These are phyloP conservation scores for Cetonia aurata DNA, from an alignment of 2,888 invertebrate genomes.

Conservation along the genomic window DNA sequence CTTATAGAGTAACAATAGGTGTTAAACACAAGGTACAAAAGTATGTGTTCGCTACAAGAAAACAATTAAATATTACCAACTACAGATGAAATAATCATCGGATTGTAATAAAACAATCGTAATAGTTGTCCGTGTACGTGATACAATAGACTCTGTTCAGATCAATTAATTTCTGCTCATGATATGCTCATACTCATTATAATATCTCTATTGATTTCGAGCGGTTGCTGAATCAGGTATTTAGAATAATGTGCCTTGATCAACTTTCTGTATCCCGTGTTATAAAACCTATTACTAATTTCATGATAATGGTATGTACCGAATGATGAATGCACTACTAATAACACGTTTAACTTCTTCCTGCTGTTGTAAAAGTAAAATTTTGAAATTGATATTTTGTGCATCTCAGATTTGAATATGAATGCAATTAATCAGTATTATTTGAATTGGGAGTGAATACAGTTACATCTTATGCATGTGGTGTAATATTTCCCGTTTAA, in stretches of 20 bases:
- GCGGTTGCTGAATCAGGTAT: slow-evolving; percentile 1
- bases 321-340: too few relatives aligned
- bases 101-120: slow-evolving; percentile 1
- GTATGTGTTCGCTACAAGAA: not conserved
- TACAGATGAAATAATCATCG: slow-evolving; percentile 1
- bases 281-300: too few relatives aligned
- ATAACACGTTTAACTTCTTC: too few relatives aligned
- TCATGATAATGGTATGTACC: too few relatives aligned
- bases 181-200: not conserved
- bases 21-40: too few relatives aligned
- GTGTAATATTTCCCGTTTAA: slow-evolving; percentile 17
- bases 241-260: not conserved
- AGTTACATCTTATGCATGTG: too few relatives aligned
- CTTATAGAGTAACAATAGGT: too few relatives aligned
- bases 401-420: too few relatives aligned
- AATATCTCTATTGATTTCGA: slow-evolving; percentile 3
- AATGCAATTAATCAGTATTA: too few relatives aligned
- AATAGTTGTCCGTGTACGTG: not conserved
- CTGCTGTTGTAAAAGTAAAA: too few relatives aligned
- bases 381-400: too few relatives aligned
- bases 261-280: not conserved
- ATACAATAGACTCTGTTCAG: not conserved
- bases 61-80: slow-evolving; percentile 6
- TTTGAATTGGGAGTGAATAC: too few relatives aligned
- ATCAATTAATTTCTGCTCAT: not conserved